phyloP scores from a whole-genome alignment of 2,888 invertebrate genomes.

The Cryptocephalus primarius region DNA sequence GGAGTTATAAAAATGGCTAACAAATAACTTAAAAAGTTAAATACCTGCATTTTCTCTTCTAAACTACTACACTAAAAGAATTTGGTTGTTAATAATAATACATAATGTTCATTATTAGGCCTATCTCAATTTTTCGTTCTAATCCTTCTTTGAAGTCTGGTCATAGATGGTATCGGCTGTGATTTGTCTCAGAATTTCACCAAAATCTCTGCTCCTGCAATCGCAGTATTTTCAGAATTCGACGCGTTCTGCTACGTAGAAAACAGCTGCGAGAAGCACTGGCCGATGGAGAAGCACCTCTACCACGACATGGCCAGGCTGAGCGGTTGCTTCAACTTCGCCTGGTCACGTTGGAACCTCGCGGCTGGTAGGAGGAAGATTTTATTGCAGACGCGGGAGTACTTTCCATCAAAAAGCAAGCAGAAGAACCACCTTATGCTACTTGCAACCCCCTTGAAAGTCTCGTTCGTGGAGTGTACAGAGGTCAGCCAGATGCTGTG shows the following conservation, averaged over 20 bases:
- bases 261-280: slow-evolving; percentile 56
- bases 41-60: too few species aligned
- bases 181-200: too few species aligned
- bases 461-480: slow-evolving; percentile 58
- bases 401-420: slow-evolving; percentile 36
- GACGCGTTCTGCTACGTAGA: slow-evolving; percentile 67
- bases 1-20: too few species aligned
- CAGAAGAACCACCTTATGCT: slow-evolving; percentile 36
- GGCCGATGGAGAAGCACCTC: slow-evolving; percentile 61
- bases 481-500: slow-evolving; percentile 64
- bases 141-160: too few species aligned
- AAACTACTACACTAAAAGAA: too few species aligned
- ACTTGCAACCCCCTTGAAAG: slow-evolving; percentile 56
- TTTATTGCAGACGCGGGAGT: slow-evolving; percentile 57
- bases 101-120: too few species aligned
- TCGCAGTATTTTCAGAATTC: slow-evolving; percentile 72
- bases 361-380: slow-evolving; percentile 48
- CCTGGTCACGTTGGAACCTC: slow-evolving; percentile 63
- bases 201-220: slow-evolving; percentile 44
- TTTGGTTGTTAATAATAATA: too few species aligned
- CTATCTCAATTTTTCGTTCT: too few species aligned
- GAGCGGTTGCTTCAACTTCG: slow-evolving; percentile 62
- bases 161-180: too few species aligned
- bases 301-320: slow-evolving; percentile 71
- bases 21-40: too few species aligned